Evolutionary conservation across 2,888 invertebrate species (phyloP), one percentile per base, ranked within the genome.

Genomic region (Uloborus plumipes): DNA sequence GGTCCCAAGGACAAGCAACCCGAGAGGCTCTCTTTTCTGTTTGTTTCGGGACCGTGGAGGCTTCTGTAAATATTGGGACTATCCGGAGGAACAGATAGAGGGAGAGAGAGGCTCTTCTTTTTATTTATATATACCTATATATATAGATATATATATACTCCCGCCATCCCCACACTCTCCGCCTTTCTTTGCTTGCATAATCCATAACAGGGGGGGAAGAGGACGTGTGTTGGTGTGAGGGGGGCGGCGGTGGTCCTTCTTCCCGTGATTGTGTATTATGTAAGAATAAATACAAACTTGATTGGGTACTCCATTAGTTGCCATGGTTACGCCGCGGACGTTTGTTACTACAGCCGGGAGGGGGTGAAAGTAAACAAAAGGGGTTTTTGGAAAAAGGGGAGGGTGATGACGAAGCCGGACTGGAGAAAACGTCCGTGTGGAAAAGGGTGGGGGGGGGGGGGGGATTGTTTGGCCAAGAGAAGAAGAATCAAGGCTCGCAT

Each of bases 201-300:
- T 78, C 82, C 84, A 84, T 84, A 84, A 84, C 78, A 81, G 39
- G 73, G 65, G 72, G 67, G 66, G 71, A n/a, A n/a, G n/a, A 51
- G 66, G 67, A 26, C 31, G 39, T 13, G 72, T 18, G 67, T 53
- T 53, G 49, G 51, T 50, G 67, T 49, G 47, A 55, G 75, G 49
- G 61, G 47, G 61, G 26, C 47, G 49, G 58, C 3, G 49, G 50
- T 49, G 55, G 59, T 22, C 51, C 53, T 50, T 20, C 39, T 39
- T 64, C 75, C 78, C 82, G 84, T 84, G 82, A 84, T 84, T 84
- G 84, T 84, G 84, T 84, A 84, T 84, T 84, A 84, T 84, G 81
- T 84, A 81, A 84, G 84, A 84, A 84, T 84, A 84, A 84, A 84
- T 82, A 84, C 82, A 84, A 84, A 84, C 84, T 84, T 84, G 84